A percentile compares a stretch with the other conserved stretches of the same genome.
phyloP scores from a whole-genome alignment of 2,113 vertebrate species.

The Mobula birostris region DNA sequence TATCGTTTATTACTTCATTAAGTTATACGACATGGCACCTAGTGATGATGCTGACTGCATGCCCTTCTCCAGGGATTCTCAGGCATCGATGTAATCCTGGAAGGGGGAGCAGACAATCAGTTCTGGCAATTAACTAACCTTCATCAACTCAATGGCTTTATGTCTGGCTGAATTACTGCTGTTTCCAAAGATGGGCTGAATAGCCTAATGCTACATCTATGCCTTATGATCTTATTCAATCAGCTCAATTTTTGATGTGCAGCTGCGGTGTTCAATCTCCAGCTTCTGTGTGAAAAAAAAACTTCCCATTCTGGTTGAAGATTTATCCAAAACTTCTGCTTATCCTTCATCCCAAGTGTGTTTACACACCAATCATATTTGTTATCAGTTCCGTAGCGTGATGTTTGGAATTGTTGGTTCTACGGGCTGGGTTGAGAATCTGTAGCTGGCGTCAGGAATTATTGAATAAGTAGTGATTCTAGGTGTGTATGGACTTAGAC shows the following conservation, averaged over 20 bases:
- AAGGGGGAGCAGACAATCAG: too few species aligned
- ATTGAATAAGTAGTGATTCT: background rate
- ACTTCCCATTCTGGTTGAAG: background rate
- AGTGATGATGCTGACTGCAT: too few species aligned
- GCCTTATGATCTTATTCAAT: background rate
- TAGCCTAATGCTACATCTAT: too few species aligned
- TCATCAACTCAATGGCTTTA: background rate
- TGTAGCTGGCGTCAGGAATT: background rate
- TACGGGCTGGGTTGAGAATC: background rate
- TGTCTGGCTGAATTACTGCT: background rate
- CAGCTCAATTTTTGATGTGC: background rate
- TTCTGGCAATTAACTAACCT: background rate
- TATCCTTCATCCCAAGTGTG: background rate
- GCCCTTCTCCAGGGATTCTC: too few species aligned
- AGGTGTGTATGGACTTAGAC: background rate
- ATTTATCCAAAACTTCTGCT: background rate
- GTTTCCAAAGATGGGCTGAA: background rate
- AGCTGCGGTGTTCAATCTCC: background rate
- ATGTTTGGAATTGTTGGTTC: background rate
- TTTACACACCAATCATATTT: background rate
- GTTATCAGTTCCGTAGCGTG: background rate
- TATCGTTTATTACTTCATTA: too few species aligned
- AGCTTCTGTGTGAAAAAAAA: background rate
- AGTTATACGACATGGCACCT: too few species aligned
- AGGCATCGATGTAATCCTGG: too few species aligned